Conservation (phyloP, 2,888 invertebrate species). For the Cheilosia scutellata region DNA sequence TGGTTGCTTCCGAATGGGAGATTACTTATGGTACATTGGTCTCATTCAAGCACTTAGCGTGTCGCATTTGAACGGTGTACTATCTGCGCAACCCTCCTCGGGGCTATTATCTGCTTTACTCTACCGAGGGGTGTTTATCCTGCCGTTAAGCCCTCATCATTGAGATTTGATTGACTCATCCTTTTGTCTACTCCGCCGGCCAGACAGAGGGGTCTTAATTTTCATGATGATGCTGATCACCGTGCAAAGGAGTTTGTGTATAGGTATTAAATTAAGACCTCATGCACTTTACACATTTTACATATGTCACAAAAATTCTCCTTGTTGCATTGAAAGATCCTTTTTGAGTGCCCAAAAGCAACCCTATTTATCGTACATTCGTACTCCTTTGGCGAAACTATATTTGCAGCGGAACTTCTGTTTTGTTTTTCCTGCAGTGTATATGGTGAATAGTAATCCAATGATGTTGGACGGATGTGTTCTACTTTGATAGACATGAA, state of each 20-base stretch:
- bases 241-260: constrained; percentile 48
- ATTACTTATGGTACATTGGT: constrained; percentile 77
- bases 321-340: constrained; percentile 31
- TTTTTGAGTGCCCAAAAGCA: constrained; percentile 46
- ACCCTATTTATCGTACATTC: constrained; percentile 26
- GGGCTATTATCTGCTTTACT: constrained; percentile 71
- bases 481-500: constrained; percentile 31
- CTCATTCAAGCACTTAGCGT: constrained; percentile 75
- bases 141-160: constrained; percentile 78
- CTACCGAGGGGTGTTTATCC: constrained; percentile 73
- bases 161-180: constrained; percentile 80
- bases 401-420: neutral
- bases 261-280: constrained; percentile 74
- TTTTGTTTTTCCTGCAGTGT: constrained; percentile 44
- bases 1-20: constrained; percentile 46
- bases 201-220: constrained; percentile 43
- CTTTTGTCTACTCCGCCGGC: constrained; percentile 74
- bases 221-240: constrained; percentile 57
- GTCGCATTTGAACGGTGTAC: constrained; percentile 59
- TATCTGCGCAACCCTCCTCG: constrained; percentile 54
- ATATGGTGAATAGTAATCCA: constrained; percentile 46
- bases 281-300: constrained; percentile 83
- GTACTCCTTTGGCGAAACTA: constrained; percentile 14
- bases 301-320: constrained; percentile 80
- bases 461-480: constrained; percentile 56